These are phyloP conservation scores for Fukomys damarensis DNA, from an alignment of 2,113 vertebrate genomes.

Conservation along the genomic window DNA sequence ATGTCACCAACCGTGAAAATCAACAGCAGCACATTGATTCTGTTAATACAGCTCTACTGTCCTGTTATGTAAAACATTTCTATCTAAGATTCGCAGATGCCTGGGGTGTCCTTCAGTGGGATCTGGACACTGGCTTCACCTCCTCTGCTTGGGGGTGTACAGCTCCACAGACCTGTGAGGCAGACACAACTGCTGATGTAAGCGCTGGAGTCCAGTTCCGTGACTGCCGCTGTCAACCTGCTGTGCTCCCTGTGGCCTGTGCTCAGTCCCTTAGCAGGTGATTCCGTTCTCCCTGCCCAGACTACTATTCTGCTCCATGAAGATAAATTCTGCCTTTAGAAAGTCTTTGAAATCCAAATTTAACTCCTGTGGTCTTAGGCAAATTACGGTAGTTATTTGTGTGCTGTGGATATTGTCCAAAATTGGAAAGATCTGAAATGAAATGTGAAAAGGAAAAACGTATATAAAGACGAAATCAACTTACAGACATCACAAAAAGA, in stretches of 20 bases:
- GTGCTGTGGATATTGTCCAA: neutral
- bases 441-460: neutral
- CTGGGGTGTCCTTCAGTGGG: neutral
- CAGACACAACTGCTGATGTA: neutral
- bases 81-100: neutral
- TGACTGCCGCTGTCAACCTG: neutral
- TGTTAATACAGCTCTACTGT: neutral
- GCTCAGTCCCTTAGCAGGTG: neutral
- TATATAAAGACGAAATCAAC: neutral
- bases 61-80: neutral
- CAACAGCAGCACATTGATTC: neutral
- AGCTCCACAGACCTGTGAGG: neutral
- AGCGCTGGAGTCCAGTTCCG: neutral
- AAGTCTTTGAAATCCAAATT: neutral
- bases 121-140: rapidly evolving
- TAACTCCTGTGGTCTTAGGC: neutral
- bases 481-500: neutral
- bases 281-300: neutral
- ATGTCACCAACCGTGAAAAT: neutral
- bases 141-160: neutral
- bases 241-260: neutral
- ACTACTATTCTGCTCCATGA: neutral
- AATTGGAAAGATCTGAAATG: neutral
- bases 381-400: neutral
- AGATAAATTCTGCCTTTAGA: neutral